These are phyloP conservation scores for Emydocephalus ijimae DNA, from an alignment of 2,113 vertebrate species.

Conservation along the genomic window DNA sequence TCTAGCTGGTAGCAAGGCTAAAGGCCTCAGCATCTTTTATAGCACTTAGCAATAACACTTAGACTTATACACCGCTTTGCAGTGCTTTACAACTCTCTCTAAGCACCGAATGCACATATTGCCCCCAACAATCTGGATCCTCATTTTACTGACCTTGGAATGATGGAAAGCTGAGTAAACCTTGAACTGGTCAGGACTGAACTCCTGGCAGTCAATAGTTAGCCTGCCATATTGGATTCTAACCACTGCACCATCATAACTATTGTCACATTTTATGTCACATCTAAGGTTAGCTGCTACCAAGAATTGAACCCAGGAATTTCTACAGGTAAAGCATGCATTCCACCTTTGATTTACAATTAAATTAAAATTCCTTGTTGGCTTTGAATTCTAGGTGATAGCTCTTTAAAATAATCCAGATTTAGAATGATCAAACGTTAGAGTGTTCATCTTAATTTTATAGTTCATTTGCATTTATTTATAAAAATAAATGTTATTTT, in stretches of 20 bases:
- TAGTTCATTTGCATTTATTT: background rate
- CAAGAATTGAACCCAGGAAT: background rate
- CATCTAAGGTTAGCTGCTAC: background rate
- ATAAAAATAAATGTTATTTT: background rate
- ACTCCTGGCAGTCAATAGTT: background rate
- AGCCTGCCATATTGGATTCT: background rate
- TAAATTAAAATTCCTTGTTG: background rate
- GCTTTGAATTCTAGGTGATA: background rate
- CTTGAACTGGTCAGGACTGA: background rate
- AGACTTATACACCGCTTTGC: background rate
- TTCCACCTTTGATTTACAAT: background rate
- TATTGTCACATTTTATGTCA: background rate
- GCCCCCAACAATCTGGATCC: background rate
- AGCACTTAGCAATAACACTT: background rate
- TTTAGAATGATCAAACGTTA: slow-evolving; percentile 1
- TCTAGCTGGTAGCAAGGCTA: background rate
- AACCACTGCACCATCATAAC: background rate
- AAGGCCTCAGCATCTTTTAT: background rate
- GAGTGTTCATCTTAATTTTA: rapidly evolving
- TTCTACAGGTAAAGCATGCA: background rate
- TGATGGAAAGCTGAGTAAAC: background rate
- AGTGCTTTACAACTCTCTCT: background rate
- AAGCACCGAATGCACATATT: background rate
- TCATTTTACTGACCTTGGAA: background rate
- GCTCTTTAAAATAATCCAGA: background rate